phyloP scores from a whole-genome alignment of 2,888 invertebrate species.

The Labia minor region DNA sequence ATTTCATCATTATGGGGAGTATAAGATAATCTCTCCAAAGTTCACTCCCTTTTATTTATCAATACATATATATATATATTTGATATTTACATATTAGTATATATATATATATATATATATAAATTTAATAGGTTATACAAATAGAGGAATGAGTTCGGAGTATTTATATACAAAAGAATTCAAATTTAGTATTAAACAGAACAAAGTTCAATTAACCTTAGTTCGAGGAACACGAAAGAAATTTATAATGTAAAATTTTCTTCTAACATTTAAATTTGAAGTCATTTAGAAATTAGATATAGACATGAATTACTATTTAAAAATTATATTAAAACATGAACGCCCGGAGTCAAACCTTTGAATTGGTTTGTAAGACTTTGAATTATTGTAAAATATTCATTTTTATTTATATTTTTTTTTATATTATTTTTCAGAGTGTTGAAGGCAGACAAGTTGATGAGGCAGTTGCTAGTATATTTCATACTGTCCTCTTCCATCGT shows the following conservation, averaged over 20 bases:
- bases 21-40: too few relatives aligned
- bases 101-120: neutral
- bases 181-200: neutral
- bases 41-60: too few relatives aligned
- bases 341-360: conserved; percentile 37
- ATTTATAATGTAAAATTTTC: neutral
- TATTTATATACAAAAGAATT: neutral
- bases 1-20: too few relatives aligned
- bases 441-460: conserved; percentile 88
- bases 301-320: conserved; percentile 24
- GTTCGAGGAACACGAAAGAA: neutral
- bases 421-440: conserved; percentile 44
- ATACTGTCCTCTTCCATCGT: conserved; percentile 83
- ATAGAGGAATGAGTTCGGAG: neutral
- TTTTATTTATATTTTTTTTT: conserved; percentile 15
- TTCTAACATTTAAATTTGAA: neutral
- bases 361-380: conserved; percentile 33
- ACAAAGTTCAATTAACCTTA: neutral
- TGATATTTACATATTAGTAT: too few relatives aligned
- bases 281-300: neutral
- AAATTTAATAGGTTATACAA: neutral
- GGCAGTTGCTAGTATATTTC: conserved; percentile 81
- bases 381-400: neutral
- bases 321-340: conserved; percentile 33
- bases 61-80: too few relatives aligned